phyloP scores from a whole-genome alignment of 2,888 invertebrate species.

The Deilephila elpenor region DNA sequence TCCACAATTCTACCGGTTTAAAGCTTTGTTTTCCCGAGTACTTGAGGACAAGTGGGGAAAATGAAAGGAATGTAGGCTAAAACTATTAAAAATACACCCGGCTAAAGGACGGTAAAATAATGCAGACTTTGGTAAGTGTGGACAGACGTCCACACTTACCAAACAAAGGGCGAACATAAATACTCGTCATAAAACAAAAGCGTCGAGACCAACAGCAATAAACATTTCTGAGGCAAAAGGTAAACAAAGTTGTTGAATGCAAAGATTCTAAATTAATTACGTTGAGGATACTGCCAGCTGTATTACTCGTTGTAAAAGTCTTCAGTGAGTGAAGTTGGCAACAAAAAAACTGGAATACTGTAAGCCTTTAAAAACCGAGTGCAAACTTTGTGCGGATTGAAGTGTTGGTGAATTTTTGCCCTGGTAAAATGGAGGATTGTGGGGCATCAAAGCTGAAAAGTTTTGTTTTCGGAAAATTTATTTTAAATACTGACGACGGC shows the following conservation, averaged over 20 bases:
- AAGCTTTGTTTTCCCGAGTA: neutral
- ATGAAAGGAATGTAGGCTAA: neutral
- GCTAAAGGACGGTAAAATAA: neutral
- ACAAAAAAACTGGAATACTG: constrained; percentile 3
- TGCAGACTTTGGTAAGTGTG: too few relatives aligned
- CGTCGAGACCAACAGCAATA: neutral
- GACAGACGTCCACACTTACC: neutral
- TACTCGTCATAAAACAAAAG: neutral
- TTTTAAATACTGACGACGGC: too few relatives aligned
- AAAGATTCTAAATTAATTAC: constrained; percentile 24
- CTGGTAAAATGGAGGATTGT: neutral
- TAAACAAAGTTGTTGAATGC: constrained; percentile 20
- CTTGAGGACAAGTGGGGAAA: too few relatives aligned
- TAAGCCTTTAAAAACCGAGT: neutral
- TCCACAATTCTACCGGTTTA: neutral
- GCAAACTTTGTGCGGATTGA: neutral
- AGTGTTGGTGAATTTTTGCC: constrained; percentile 14
- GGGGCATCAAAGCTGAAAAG: neutral
- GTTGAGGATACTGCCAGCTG: neutral
- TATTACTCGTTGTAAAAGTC: constrained; percentile 5
- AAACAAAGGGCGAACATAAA: constrained; percentile 8
- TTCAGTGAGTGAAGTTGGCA: neutral
- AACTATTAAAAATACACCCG: neutral
- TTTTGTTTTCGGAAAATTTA: neutral
- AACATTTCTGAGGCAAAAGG: constrained; percentile 7